Evolutionary conservation across 2,888 invertebrate species (phyloP), one percentile per base, ranked within the genome.

Genomic region (Tinea semifulvella): DNA sequence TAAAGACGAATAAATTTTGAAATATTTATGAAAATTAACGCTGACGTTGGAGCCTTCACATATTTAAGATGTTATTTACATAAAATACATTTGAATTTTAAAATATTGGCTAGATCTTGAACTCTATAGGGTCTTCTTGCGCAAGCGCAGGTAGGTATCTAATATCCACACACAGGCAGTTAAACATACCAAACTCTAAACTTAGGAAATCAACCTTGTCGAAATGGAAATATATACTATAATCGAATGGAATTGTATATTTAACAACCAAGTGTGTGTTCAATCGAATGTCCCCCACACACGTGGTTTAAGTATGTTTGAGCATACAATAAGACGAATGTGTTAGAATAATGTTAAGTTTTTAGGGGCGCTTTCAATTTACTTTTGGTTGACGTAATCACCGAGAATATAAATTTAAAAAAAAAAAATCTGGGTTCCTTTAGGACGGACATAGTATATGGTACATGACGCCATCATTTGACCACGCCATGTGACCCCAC

Each of bases 91-190:
- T 43, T 43, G 28, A 43, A 43, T 43, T 28, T 43, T 31, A 31
- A 43, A 40, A 43, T 43, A 43, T 19, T 43, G n/a, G 18, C 16
- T 31, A 43, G 43, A 31, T 44, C 42, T 44, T 50, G 46, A 49
- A 50, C 49, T 43, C 47, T 47, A 31, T 48, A 48, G 49, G 52
- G 50, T 49, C 50, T 49, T 44, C 44, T 52, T 54, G 53, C 56
- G 53, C 52, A 55, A 55, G 47, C 50, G 26, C 35, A 45, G 44
- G 48, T 57, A 58, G 59, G 58, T 58, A 59, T 50, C 53, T 49
- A 58, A 58, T 56, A 58, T 58, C 2, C 20, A 22, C 40, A 22
- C 40, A 22, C 18, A 17, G 4, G 13, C 7, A 36, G 7, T 7
- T 36, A 36, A 16, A 36, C 36, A 36, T n/a, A 13, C 14, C 13